Evolutionary conservation across 1,140 invertebrate species (phyloP).

Genomic region (Eumeta japonica): DNA sequence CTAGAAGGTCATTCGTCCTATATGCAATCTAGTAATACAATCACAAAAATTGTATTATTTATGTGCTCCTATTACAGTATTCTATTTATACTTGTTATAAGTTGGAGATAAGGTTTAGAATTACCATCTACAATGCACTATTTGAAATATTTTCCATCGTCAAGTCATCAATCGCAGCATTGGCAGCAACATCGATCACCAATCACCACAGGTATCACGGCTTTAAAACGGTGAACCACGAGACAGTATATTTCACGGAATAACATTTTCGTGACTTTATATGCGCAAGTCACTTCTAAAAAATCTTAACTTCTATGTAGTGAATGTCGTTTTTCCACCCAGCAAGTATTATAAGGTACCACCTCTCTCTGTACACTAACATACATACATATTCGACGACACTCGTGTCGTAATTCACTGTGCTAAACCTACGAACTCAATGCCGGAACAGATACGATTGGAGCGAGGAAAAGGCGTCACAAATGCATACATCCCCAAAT

Average conservation of each 20-base stretch:
- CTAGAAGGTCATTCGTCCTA: no score
- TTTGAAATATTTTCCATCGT: conserved; percentile 81
- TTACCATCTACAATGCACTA: conserved; percentile 92
- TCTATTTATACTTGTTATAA: conserved; percentile 91
- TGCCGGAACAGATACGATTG: conserved; percentile 82
- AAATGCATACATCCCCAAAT: conserved; percentile 79
- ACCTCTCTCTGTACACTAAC: conserved; percentile 81
- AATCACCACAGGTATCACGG: conserved; percentile 77
- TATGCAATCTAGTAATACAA: conserved; percentile 84
- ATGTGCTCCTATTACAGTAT: conserved; percentile 95
- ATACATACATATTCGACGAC: conserved; percentile 84
- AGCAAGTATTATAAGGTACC: conserved; percentile 93
- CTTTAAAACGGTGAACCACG: conserved; percentile 80
- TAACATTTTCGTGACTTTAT: conserved; percentile 77
- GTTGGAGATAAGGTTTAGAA: conserved; percentile 90
- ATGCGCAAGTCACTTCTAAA: conserved; percentile 89
- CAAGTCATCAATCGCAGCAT: conserved; percentile 88
- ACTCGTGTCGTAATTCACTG: conserved; percentile 78
- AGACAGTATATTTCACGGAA: conserved; percentile 87
- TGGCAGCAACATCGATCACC: conserved; percentile 82
- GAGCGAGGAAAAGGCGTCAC: conserved; percentile 81
- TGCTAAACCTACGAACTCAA: conserved; percentile 77
- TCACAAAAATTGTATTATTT: conserved; percentile 89
- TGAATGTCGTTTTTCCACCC: conserved; percentile 93
- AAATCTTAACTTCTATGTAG: conserved; percentile 83